A percentile compares a stretch with the other conserved stretches of the same genome.
Evolutionary conservation across 1,140 invertebrate species (phyloP).

Genomic region (Phocides pigmalion): DNA sequence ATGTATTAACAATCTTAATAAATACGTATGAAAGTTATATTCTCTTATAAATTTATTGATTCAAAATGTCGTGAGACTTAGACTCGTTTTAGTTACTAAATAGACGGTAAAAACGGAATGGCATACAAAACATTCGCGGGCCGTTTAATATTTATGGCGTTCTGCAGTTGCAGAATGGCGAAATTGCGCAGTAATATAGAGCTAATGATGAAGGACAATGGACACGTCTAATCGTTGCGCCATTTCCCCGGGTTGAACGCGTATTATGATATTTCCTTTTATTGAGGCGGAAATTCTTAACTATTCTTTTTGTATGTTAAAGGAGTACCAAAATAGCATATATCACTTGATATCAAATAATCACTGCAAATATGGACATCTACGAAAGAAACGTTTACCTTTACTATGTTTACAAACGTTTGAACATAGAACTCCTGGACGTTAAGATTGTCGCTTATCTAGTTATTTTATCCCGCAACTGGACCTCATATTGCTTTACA

Average conservation of each 20-base stretch:
- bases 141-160: constrained; percentile 14
- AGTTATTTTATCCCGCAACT: too few species aligned
- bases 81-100: neutral
- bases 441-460: too few species aligned
- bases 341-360: too few species aligned
- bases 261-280: constrained; percentile 11
- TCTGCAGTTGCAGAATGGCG: constrained; percentile 24
- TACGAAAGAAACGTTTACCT: too few species aligned
- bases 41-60: neutral
- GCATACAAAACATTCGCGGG: constrained; percentile 14
- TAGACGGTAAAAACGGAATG: neutral
- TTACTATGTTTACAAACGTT: too few species aligned
- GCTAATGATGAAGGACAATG: constrained; percentile 61
- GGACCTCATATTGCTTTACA: too few species aligned
- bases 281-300: neutral
- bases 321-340: too few species aligned
- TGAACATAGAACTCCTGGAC: too few species aligned
- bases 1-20: too few species aligned
- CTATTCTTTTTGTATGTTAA: too few species aligned
- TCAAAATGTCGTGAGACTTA: neutral
- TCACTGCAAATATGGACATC: too few species aligned
- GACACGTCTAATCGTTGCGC: constrained; percentile 48
- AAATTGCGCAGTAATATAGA: constrained; percentile 30
- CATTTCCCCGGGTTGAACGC: neutral
- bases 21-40: too few species aligned